These are phyloP conservation scores for Pediacus dermestoides DNA, from an alignment of 2,888 invertebrate genomes.

Conservation along the genomic window DNA sequence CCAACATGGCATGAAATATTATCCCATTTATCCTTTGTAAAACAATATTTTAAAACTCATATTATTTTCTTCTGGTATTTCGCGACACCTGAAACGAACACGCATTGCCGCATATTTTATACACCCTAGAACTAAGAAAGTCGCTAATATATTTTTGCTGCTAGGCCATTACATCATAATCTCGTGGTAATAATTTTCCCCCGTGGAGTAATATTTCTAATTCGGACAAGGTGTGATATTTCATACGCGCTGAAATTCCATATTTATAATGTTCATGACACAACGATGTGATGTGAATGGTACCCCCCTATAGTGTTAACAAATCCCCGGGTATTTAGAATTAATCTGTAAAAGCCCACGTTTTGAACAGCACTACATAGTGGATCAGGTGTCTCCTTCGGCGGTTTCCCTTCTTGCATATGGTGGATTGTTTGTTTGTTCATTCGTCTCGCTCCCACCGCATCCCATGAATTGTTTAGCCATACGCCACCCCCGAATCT, in stretches of 20 bases:
- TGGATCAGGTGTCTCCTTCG: constrained; percentile 35
- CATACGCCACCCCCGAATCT: constrained; percentile 4
- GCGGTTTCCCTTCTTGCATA: constrained; percentile 15
- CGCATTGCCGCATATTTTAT: constrained; percentile 12
- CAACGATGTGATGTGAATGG: constrained; percentile 15
- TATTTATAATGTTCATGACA: constrained; percentile 36
- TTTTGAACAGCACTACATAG: constrained; percentile 33
- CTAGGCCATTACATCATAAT: constrained; percentile 28
- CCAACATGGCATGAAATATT: too few relatives aligned
- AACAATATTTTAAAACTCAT: too few relatives aligned
- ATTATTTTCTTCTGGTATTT: too few relatives aligned
- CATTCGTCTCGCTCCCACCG: constrained; percentile 10
- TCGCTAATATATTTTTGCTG: constrained; percentile 24
- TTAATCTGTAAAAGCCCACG: constrained; percentile 39
- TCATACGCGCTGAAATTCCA: constrained; percentile 39
- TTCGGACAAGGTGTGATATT: constrained; percentile 42
- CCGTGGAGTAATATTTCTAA: constrained; percentile 27
- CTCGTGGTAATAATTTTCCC: constrained; percentile 25
- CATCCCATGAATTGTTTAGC: constrained; percentile 17
- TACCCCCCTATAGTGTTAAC: constrained; percentile 33
- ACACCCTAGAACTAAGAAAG: constrained; percentile 12
- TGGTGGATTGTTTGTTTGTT: constrained; percentile 13
- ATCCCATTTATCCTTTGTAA: too few relatives aligned
- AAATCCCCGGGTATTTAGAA: constrained; percentile 36
- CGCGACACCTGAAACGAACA: constrained; percentile 13